Conservation (phyloP, 2,888 invertebrate species). For the Coelinius sp. region DNA sequence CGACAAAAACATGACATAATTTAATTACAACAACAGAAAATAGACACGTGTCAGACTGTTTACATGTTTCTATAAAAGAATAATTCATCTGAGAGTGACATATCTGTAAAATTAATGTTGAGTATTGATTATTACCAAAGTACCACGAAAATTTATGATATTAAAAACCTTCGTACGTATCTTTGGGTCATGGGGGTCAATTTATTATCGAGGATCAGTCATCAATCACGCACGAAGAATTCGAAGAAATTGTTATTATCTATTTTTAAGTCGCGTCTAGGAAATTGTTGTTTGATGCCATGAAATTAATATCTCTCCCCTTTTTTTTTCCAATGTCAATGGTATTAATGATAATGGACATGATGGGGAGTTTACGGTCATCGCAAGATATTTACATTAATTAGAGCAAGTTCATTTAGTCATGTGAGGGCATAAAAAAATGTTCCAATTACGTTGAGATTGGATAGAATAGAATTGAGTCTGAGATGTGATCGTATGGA, state of each 20-base stretch:
- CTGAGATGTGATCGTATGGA: background rate
- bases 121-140: background rate
- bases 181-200: constrained; percentile 10
- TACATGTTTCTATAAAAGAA: background rate
- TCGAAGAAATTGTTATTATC: constrained; percentile 16
- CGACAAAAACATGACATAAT: background rate
- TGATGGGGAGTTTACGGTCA: background rate
- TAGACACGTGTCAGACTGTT: constrained; percentile 5
- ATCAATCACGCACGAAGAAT: background rate
- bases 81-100: background rate
- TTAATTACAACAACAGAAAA: background rate
- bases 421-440: too few species aligned
- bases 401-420: constrained; percentile 10
- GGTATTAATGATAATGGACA: background rate
- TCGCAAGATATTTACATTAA: background rate
- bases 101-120: background rate
- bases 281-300: background rate
- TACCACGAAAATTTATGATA: constrained; percentile 23
- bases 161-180: constrained; percentile 10
- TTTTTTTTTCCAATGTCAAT: background rate
- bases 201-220: background rate
- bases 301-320: background rate
- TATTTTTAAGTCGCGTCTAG: background rate
- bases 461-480: background rate
- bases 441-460: background rate